Evolutionary conservation across 2,888 invertebrate species (phyloP).

Genomic region (Leptogaster cylindrica): DNA sequence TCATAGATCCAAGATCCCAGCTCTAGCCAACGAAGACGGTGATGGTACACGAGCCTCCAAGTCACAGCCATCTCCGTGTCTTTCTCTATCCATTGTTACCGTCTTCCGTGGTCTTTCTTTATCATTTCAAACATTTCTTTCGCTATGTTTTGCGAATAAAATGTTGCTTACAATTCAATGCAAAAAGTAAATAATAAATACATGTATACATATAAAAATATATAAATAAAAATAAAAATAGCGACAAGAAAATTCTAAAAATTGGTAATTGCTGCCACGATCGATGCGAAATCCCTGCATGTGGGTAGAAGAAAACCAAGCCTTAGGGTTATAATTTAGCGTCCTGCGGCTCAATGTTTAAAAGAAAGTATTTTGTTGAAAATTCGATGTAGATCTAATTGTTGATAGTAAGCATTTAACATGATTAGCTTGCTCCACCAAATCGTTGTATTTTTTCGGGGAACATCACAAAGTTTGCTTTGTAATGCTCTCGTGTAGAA

Average conservation of each 20-base stretch:
- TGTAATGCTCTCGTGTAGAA: no score
- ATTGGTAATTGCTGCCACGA: conserved; percentile 17
- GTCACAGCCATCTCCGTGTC: conserved; percentile 30
- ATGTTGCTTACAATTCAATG: not conserved
- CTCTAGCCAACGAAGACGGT: not conserved
- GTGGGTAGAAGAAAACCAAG: not conserved
- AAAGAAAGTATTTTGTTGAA: no score
- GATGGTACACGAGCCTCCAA: conserved; percentile 16
- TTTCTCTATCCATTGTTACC: conserved; percentile 36
- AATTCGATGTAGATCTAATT: not conserved
- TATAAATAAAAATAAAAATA: not conserved
- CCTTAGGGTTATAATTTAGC: no score
- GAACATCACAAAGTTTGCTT: no score
- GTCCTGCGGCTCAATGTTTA: no score
- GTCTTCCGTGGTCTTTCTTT: conserved; percentile 31
- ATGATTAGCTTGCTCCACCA: no score
- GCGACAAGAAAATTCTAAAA: conserved; percentile 13
- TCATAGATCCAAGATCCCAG: conserved; percentile 21
- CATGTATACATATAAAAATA: not conserved
- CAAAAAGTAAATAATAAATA: not conserved
- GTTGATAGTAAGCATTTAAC: no score
- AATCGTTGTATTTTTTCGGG: no score
- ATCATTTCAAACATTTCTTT: conserved; percentile 14
- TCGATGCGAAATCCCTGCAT: not conserved
- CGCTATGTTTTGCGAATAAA: conserved; percentile 14